Evolutionary conservation across 1,140 invertebrate species (phyloP).

Genomic region (Vollenhovia emeryi): DNA sequence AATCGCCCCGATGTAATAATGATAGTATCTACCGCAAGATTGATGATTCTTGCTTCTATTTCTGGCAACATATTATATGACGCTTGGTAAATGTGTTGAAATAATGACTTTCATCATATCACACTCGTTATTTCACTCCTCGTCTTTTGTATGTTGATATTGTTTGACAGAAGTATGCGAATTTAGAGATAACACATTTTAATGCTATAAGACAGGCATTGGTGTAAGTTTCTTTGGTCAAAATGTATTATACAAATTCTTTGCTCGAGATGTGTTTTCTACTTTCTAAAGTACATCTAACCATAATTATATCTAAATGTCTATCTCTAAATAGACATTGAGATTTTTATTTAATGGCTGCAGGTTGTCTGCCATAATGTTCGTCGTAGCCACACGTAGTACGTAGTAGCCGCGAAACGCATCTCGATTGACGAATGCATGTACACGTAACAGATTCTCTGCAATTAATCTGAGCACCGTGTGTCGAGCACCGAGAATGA

Average conservation of each 20-base stretch:
- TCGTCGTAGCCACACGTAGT: not conserved
- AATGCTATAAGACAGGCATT: not conserved
- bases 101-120: not conserved
- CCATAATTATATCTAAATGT: not conserved
- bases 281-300: not conserved
- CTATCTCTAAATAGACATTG: not conserved
- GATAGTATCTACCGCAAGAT: not conserved
- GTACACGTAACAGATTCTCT: slow-evolving; percentile 65
- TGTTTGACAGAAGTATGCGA: not conserved
- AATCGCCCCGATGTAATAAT: not conserved
- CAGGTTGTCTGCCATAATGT: slow-evolving; percentile 24
- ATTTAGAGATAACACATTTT: not conserved
- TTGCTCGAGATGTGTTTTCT: not conserved
- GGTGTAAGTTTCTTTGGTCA: not conserved
- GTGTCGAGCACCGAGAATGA: slow-evolving; percentile 57
- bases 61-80: not conserved
- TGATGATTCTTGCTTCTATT: not conserved
- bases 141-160: not conserved
- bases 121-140: not conserved
- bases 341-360: slow-evolving; percentile 8
- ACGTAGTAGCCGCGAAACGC: slow-evolving; percentile 42
- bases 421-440: slow-evolving; percentile 51
- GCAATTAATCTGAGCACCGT: slow-evolving; percentile 69
- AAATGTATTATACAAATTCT: not conserved
- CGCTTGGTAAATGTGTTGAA: not conserved